Conservation (phyloP, 2,113 vertebrate species). For the Anser brachyrhynchus region DNA sequence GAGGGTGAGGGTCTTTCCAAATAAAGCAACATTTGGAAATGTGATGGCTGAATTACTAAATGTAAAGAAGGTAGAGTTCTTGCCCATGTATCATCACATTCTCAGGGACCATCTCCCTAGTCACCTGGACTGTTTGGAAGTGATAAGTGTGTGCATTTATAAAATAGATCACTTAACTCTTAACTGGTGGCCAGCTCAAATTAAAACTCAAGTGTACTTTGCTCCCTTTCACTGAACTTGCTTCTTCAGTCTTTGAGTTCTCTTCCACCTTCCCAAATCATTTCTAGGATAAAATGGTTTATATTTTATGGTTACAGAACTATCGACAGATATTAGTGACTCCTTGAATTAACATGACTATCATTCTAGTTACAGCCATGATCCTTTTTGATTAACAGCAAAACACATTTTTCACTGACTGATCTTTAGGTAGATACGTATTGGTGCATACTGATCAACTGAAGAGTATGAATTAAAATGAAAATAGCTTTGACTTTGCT, state of each 20-base stretch:
- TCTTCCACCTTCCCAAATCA: background rate
- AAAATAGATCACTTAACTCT: background rate
- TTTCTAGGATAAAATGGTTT: background rate
- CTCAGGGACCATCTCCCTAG: background rate
- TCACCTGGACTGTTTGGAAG: background rate
- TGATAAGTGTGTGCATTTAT: background rate
- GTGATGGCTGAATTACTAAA: too few species aligned
- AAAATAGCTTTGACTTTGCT: background rate
- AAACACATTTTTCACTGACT: background rate
- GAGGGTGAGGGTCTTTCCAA: background rate
- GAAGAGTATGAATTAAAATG: background rate
- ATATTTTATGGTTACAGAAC: background rate
- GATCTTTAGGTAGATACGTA: background rate
- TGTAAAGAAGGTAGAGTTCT: background rate
- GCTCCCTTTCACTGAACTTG: background rate
- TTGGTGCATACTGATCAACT: background rate
- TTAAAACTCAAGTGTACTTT: background rate
- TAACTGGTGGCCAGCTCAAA: background rate
- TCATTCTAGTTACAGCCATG: background rate
- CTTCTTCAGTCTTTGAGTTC: background rate
- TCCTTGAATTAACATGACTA: background rate
- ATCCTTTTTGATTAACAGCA: background rate
- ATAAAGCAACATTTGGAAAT: background rate
- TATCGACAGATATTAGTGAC: background rate
- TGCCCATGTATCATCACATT: background rate